Percentiles rank a stretch among this genome's conserved stretches.
phyloP scores from a whole-genome alignment of 2,113 vertebrate species.

The Leucosticte australis region DNA sequence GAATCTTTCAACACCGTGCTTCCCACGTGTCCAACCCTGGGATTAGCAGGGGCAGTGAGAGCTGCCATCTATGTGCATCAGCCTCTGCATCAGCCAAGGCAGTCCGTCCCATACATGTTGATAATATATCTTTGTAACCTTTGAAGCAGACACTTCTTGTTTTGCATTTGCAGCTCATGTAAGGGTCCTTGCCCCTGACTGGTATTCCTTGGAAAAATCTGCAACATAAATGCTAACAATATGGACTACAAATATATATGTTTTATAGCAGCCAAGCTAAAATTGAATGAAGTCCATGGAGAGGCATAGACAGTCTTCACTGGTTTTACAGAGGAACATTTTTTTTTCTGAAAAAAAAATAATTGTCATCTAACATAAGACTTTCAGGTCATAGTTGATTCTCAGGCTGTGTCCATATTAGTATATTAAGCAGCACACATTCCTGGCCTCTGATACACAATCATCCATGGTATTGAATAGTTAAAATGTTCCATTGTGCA shows the following conservation, averaged over 20 bases:
- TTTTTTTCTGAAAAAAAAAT: neutral
- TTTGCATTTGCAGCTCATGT: neutral
- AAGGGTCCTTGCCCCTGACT: neutral
- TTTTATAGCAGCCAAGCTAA: neutral
- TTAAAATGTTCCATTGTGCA: conserved; percentile 21
- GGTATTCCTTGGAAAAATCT: neutral
- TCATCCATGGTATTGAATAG: neutral
- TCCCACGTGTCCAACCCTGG: neutral
- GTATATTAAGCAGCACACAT: neutral
- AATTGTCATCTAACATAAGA: neutral
- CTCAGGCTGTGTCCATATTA: neutral
- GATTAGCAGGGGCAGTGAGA: conserved; percentile 12
- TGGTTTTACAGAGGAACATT: neutral
- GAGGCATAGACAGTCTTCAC: neutral
- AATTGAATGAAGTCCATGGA: neutral
- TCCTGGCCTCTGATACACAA: neutral
- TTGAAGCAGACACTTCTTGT: neutral
- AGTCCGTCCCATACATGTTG: neutral
- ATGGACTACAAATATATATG: neutral
- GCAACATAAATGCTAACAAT: neutral
- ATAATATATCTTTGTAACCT: neutral
- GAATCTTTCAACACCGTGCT: conserved; percentile 21
- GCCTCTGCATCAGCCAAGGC: neutral
- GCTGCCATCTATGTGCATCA: neutral
- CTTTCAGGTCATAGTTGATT: neutral